Evolutionary conservation across 2,797 vertebrate genomes (phyloP).

Genomic region (Lacerta viridis): DNA sequence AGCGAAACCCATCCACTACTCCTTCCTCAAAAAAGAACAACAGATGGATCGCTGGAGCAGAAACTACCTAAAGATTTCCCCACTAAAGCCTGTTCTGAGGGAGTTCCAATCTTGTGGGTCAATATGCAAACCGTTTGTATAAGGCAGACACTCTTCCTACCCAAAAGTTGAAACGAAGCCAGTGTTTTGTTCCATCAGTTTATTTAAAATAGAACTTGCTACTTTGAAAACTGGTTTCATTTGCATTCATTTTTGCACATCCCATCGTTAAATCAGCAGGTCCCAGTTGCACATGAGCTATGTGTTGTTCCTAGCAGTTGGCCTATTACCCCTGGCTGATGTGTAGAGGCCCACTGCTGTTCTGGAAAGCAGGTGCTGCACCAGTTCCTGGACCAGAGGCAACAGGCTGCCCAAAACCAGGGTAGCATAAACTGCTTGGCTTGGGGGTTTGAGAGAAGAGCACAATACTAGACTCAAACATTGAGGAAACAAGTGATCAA

Average conservation of each 20-base stretch:
- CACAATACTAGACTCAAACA: not conserved
- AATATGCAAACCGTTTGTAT: not conserved
- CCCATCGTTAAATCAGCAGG: not conserved
- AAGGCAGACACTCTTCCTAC: not conserved
- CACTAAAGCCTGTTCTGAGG: not conserved
- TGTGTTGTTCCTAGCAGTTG: no score
- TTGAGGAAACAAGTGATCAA: not conserved
- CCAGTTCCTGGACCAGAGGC: not conserved
- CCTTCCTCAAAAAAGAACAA: not conserved
- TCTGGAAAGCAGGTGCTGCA: not conserved
- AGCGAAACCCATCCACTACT: no score
- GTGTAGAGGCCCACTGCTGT: no score
- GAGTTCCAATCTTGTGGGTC: not conserved
- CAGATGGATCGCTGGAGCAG: no score
- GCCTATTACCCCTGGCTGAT: no score
- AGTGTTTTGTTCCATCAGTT: not conserved
- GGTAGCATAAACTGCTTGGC: no score
- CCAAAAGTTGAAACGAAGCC: conserved; percentile 26
- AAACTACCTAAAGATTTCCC: not conserved
- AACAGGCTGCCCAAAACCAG: not conserved
- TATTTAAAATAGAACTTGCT: not conserved
- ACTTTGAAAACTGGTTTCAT: not conserved
- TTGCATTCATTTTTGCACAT: not conserved
- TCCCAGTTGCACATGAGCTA: not conserved
- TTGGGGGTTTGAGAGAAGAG: no score